phyloP scores from a whole-genome alignment of 2,888 invertebrate genomes.

The Scaptomyza reducta region DNA sequence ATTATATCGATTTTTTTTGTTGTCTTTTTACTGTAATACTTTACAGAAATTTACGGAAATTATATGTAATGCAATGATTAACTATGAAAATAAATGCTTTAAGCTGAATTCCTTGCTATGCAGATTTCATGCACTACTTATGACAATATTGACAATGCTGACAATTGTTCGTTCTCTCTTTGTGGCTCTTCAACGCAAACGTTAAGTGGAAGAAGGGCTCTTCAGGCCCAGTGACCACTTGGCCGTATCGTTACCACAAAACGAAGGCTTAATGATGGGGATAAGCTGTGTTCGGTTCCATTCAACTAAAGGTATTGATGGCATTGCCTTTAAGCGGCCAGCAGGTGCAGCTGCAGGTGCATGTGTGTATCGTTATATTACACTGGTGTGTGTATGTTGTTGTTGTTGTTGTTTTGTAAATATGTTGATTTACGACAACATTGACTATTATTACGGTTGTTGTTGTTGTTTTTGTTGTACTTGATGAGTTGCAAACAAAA shows the following conservation, averaged over 20 bases:
- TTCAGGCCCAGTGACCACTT: constrained; percentile 3
- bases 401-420: constrained; percentile 46
- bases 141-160: background rate
- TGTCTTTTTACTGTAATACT: no score
- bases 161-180: background rate
- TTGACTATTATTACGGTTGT: constrained; percentile 27
- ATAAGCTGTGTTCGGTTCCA: background rate
- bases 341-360: background rate
- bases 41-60: no score
- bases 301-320: background rate
- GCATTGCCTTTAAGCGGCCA: background rate
- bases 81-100: no score
- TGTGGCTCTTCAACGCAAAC: background rate
- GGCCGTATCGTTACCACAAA: background rate
- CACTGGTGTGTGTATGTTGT: constrained; percentile 5
- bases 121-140: no score
- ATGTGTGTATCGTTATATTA: constrained; percentile 3
- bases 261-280: constrained; percentile 2
- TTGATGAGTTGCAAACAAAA: constrained; percentile 71
- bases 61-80: no score
- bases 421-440: constrained; percentile 71
- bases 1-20: no score
- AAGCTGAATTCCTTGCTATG: no score
- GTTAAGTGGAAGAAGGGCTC: background rate
- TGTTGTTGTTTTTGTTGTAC: constrained; percentile 29